Base-by-base conservation (phyloP, 2,797 vertebrate species). In the Myoxocephalus aenaeus region DNA sequence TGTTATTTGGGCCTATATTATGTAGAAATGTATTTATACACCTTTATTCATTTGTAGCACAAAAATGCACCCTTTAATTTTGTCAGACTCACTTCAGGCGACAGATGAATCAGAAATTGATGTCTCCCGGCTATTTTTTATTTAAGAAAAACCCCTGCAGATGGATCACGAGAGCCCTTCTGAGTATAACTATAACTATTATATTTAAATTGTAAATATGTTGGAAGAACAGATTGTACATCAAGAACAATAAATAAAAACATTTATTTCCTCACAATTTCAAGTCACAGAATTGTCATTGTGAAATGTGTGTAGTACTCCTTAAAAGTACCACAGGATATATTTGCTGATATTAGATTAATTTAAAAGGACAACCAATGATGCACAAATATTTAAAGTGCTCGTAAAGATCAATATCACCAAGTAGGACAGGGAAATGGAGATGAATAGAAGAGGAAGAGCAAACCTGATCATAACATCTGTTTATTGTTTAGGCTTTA, bases 21-120 rank as follows among this genome's bases (percentile, higher is more conserved):
- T 69, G 40, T 80, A 63, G 58, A 86, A 56, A 63, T 74, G 48
- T 85, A 73, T 84, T 86, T 81, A 79, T 79, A 81, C 36, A 58
- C 44, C n/a, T 66, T 66, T 14, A 15, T 61, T 77, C 38, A 42
- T 80, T 34, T 27, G 63, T 51, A 65, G 70, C 63, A 66, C 18
- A 65, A 73, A 61, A 14, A 22, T 46, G 20, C 44, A 40, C 48
- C 62, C 32, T 72, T 76, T 74, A 13, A 67, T 54, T 80, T 65
- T 17, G 32, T 59, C 15, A 7, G 36, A 20, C 22, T 63, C 17
- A 65, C 3, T 34, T 51, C 25, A 61, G 18, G 32, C 9, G 9
- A n/a, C 34, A 42, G 40, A 58, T 68, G 14, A 67, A 53, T 61
- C 13, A 70, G 50, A 74, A 71, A 48, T 48, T 29, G 12, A 42